Evolutionary conservation across 2,113 vertebrate species (phyloP), one percentile per base, ranked within the genome.

Genomic region (Eupsittula cactorum): DNA sequence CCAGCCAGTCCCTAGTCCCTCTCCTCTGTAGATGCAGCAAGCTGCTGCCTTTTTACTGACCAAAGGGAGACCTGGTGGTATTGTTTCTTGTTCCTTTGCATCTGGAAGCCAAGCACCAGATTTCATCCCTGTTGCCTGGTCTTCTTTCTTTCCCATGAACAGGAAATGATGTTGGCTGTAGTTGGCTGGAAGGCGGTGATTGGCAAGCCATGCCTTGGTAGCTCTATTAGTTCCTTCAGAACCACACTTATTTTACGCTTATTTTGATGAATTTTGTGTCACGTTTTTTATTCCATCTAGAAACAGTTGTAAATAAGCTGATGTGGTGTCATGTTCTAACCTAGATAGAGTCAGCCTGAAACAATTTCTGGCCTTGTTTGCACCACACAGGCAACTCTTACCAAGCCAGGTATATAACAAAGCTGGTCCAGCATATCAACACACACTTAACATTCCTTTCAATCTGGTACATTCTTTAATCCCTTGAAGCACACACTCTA

Each of bases 1-100:
- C 33, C 2, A 3, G 73, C 19, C 5, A 0, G 9, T 27, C 60
- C 50, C 39, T 63, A 44, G 1, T 10, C 29, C 35, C 70, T 50
- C 53, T 86, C 55, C 24, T 27, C 29, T 50, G 53, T 2, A 25
- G 60, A n/a, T 33, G 15, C n/a, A 44, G 42, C 42, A 52, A 63
- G 35, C 74, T 47, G 31, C 78, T 82, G 41, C 25, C 53, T 64
- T 71, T 67, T 8, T 15, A 4, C 64, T 6, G 44, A 15, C 44
- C 2, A 5, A 29, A 50, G 29, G 31, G 64, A 60, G 37, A 47
- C 49, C 65, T 24, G 37, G 9, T 5, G 15, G 20, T 18, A 13
- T 33, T 71, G 46, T 17, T 67, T 52, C 70, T 37, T 15, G 25
- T 10, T 50, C 67, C 69, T 78, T 23, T 75, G 28, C 69, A 39